Base-by-base conservation (phyloP, 2,113 vertebrate genomes). In the Xiphophorus maculatus region DNA sequence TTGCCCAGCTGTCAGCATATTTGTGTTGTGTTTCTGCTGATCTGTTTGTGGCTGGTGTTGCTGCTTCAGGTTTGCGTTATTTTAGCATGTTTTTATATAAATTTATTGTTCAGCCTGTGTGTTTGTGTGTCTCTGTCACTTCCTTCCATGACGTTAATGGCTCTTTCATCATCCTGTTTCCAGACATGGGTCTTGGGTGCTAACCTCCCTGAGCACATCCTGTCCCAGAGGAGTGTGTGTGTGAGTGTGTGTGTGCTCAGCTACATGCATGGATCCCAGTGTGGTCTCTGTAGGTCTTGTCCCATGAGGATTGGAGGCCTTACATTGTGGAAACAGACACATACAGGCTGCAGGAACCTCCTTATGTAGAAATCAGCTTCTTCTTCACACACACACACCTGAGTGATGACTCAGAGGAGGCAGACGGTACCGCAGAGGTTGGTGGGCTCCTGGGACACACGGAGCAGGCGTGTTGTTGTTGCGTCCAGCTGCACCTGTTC, bases 401-500 rank as follows among this genome's bases (percentile, higher is more conserved):
- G 60, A 51, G 44, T 48, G 63, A 67, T 8, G 64, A 40, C 81
- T 35, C 63, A 48, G 73, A 64, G 60, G 33, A 67, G 29, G 61
- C 58, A 73, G 68, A 73, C 67, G 64, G 81, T 58, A 73, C 51
- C 51, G 33, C 64, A 58, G 77, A 28, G 73, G 71, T 32, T 66
- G 78, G 74, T 66, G 25, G 51, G 25, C 90, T 88, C 88, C 42
- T 30, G 88, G 83, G 91, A 81, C 63, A 58, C 44, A 61, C 62
- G 30, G 68, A 51, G 71, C 69, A 82, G 76, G 81, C 84, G 74
- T 83, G 84, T 83, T 58, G 88, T 88, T 74, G 80, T 84, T 81
- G 76, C 88, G 87, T 92, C 86, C 91, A 84, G 86, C 84, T 91
- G 89, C 92, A 93, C 90, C 90, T 93, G 90, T 90, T 91, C 81